Conservation (phyloP, 2,113 vertebrate genomes). For the Alligator mississippiensis region DNA sequence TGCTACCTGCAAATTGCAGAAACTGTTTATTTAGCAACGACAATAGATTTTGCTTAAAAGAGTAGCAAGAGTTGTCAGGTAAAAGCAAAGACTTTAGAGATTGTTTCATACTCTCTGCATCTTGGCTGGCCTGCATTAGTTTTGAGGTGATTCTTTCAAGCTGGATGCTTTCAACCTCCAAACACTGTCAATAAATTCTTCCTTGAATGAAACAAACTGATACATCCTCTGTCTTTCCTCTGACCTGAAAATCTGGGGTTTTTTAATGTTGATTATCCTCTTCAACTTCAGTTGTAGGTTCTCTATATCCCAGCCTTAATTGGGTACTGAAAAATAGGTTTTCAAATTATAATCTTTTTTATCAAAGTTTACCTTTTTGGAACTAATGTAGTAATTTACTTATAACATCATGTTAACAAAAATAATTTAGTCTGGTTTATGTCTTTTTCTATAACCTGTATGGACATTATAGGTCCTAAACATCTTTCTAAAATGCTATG, state of each 20-base stretch:
- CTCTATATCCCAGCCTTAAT: accelerated
- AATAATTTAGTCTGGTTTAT: not conserved
- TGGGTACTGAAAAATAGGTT: not conserved
- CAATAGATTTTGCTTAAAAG: not conserved
- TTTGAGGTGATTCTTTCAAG: not conserved
- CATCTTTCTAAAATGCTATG: not conserved
- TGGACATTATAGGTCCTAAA: not conserved
- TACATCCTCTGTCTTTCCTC: not conserved
- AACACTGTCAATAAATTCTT: not conserved
- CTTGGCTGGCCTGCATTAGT: not conserved
- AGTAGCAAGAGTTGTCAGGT: not conserved
- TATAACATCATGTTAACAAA: not conserved
- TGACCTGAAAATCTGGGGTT: not conserved
- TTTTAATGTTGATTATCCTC: not conserved
- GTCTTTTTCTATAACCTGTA: not conserved
- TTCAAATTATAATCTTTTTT: not conserved
- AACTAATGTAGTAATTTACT: not conserved
- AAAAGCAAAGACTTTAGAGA: not conserved
- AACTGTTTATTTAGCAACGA: not conserved
- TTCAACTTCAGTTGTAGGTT: not conserved
- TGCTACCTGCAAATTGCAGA: not conserved
- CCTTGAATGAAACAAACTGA: not conserved
- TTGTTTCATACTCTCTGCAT: not conserved
- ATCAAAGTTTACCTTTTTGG: not conserved
- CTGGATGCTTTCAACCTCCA: not conserved